phyloP scores from a whole-genome alignment of 2,888 invertebrate species.

The Drosophila barbarae region DNA sequence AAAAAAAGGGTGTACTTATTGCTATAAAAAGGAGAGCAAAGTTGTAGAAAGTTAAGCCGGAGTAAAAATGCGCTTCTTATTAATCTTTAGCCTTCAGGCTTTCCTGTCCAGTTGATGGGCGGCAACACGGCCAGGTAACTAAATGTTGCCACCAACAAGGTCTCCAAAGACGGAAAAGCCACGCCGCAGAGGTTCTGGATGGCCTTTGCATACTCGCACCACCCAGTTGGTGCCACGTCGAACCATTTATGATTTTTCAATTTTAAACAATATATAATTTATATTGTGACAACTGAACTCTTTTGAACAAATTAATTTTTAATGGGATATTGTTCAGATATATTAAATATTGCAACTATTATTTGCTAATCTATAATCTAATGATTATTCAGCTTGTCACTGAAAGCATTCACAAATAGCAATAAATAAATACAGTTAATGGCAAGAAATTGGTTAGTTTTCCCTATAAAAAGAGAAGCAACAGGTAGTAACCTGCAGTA shows the following conservation, averaged over 20 bases:
- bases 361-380: not conserved
- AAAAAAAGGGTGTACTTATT: not conserved
- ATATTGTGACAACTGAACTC: not conserved
- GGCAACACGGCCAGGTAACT: not conserved
- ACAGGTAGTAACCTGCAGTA: too few relatives aligned
- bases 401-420: not conserved
- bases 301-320: too few relatives aligned
- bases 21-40: not conserved
- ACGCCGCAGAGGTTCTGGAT: not conserved
- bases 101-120: conserved; percentile 8
- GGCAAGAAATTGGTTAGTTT: not conserved
- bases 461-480: conserved; percentile 8
- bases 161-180: not conserved
- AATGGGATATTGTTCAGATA: not conserved
- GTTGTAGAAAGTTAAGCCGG: not conserved
- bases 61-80: conserved; percentile 19
- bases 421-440: not conserved
- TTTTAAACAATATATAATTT: not conserved
- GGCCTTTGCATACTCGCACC: not conserved
- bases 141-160: not conserved
- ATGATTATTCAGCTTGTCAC: not conserved
- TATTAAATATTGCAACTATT: not conserved
- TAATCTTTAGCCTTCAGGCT: not conserved
- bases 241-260: not conserved
- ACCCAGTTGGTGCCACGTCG: not conserved